phyloP scores from a whole-genome alignment of 2,888 invertebrate genomes.

The Copidosoma aretas region DNA sequence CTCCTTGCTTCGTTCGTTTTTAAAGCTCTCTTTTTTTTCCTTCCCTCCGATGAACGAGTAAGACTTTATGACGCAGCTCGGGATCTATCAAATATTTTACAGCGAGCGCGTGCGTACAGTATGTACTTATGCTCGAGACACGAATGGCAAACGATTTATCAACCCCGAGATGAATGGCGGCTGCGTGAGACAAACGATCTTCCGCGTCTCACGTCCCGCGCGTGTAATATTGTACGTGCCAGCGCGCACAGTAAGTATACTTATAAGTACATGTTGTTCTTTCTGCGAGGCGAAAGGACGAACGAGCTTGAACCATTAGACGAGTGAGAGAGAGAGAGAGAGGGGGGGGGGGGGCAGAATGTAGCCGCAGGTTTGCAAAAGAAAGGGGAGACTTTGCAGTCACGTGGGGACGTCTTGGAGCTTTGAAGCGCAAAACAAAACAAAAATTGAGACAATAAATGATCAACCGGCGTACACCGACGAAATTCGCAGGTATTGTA shows the following conservation, averaged over 20 bases:
- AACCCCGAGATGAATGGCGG: too few species aligned
- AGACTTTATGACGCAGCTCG: too few species aligned
- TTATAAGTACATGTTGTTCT: too few species aligned
- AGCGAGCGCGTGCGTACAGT: too few species aligned
- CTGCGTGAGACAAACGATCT: not conserved
- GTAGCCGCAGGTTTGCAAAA: conserved; percentile 1
- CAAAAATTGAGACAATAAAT: too few species aligned
- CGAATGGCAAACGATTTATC: conserved; percentile 6
- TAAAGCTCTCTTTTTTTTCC: too few species aligned
- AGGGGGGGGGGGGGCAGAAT: conserved; percentile 2
- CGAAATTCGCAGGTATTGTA: too few species aligned
- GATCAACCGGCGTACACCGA: too few species aligned
- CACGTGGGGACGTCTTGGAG: conserved; percentile 35
- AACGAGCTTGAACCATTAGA: not conserved
- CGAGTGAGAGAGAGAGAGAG: conserved; percentile 8
- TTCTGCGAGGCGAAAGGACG: not conserved
- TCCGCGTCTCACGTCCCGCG: conserved; percentile 1
- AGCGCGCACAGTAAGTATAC: too few species aligned
- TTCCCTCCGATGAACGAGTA: too few species aligned
- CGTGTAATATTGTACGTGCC: not conserved
- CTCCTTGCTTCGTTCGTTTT: too few species aligned
- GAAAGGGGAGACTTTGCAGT: not conserved
- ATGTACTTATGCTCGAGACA: not conserved
- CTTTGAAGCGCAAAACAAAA: conserved; percentile 31
- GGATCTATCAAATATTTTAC: too few species aligned